These are phyloP conservation scores for Halesus radiatus DNA, from an alignment of 1,140 invertebrate genomes.

Conservation along the genomic window DNA sequence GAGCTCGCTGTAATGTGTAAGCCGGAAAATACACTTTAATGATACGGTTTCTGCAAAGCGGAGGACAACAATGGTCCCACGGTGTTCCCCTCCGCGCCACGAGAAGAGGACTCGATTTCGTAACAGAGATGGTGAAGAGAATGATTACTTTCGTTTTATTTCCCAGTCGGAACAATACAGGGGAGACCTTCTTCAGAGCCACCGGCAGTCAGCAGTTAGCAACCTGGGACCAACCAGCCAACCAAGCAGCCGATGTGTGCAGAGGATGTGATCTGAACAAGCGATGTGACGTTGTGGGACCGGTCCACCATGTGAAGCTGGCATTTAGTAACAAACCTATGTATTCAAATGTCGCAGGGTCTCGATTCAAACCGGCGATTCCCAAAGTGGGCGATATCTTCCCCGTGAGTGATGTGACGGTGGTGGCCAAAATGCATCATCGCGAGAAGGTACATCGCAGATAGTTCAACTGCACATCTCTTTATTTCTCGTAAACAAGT, in stretches of 20 bases:
- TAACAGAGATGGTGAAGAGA: conserved; percentile 7
- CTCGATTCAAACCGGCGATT: no score
- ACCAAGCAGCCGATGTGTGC: not conserved
- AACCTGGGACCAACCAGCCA: not conserved
- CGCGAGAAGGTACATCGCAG: no score
- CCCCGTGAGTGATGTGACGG: no score
- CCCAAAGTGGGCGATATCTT: no score
- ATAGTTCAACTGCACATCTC: no score
- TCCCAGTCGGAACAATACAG: not conserved
- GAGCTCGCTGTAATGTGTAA: not conserved
- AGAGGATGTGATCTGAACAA: not conserved
- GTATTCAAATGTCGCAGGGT: no score
- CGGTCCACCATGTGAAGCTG: conserved; percentile 26
- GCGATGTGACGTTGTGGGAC: conserved; percentile 19
- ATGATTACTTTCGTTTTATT: conserved; percentile 39
- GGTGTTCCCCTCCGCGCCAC: not conserved
- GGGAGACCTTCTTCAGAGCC: not conserved
- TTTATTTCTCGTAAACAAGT: no score
- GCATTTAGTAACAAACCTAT: not conserved
- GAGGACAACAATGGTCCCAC: conserved; percentile 14
- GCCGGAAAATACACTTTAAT: conserved; percentile 29
- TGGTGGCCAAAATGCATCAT: no score
- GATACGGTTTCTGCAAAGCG: conserved; percentile 18
- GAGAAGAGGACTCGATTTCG: conserved; percentile 3
- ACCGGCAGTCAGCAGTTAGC: not conserved